Conservation (phyloP, 2,113 vertebrate species). For the Hippoglossus stenolepis region DNA sequence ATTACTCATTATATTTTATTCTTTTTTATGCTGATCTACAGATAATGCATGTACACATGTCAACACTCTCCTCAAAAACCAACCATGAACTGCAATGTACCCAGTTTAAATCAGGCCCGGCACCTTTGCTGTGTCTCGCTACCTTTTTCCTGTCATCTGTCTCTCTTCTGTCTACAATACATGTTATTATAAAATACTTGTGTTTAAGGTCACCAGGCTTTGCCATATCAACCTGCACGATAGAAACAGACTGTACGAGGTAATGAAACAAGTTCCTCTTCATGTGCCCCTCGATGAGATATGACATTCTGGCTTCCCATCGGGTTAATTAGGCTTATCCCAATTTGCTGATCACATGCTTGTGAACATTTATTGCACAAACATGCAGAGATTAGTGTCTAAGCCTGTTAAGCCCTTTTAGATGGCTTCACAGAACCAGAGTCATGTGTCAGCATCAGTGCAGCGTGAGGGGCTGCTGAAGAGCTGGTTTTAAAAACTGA, state of each 20-base stretch:
- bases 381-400: slow-evolving; percentile 1
- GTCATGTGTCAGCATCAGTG: neutral
- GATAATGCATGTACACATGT: too few species aligned
- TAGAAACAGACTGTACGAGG: neutral
- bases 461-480: neutral
- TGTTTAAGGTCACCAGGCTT: neutral
- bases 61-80: too few species aligned
- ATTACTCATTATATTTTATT: too few species aligned
- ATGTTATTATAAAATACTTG: neutral
- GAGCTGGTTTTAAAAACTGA: neutral
- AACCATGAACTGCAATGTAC: too few species aligned
- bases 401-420: neutral
- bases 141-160: neutral
- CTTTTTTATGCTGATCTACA: too few species aligned
- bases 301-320: neutral
- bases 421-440: neutral
- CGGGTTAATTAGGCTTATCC: neutral
- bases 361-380: slow-evolving; percentile 4
- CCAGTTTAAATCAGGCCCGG: too few species aligned
- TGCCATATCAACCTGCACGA: neutral
- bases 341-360: neutral
- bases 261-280: neutral
- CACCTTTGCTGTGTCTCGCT: neutral
- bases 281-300: neutral
- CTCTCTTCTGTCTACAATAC: neutral